These are phyloP conservation scores for Matsumyia berberina DNA, from an alignment of 2,888 invertebrate genomes.

Conservation along the genomic window DNA sequence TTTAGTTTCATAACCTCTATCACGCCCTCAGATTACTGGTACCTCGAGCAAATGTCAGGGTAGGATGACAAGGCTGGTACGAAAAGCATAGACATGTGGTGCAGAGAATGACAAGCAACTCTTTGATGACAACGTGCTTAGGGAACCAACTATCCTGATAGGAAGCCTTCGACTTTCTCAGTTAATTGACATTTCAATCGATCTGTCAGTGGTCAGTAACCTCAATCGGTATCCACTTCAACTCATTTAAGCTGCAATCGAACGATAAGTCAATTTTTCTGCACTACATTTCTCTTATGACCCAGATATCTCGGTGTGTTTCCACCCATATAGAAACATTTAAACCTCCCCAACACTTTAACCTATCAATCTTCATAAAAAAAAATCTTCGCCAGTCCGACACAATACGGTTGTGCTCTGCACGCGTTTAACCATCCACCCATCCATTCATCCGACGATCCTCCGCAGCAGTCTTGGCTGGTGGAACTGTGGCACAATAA, in stretches of 20 bases:
- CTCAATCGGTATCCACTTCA: slow-evolving; percentile 2
- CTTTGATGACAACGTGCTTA: too few species aligned
- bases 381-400: slow-evolving; percentile 15
- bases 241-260: slow-evolving; percentile 31
- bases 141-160: too few species aligned
- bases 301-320: slow-evolving; percentile 39
- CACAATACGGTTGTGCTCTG: slow-evolving; percentile 16
- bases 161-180: too few species aligned
- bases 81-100: too few species aligned
- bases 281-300: slow-evolving; percentile 54
- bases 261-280: slow-evolving; percentile 56
- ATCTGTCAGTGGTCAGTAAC: neutral
- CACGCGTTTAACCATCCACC: slow-evolving; percentile 38
- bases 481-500: slow-evolving; percentile 27
- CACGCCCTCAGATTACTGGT: too few species aligned
- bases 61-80: too few species aligned
- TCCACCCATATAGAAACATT: slow-evolving; percentile 55
- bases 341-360: slow-evolving; percentile 57
- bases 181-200: neutral
- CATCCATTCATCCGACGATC: too few species aligned
- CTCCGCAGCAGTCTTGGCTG: slow-evolving; percentile 4
- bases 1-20: too few species aligned
- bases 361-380: slow-evolving; percentile 69
- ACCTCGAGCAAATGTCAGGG: too few species aligned
- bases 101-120: too few species aligned